Evolutionary conservation across 1,140 invertebrate species (phyloP).

Genomic region (Pseudomyrmex sp.): DNA sequence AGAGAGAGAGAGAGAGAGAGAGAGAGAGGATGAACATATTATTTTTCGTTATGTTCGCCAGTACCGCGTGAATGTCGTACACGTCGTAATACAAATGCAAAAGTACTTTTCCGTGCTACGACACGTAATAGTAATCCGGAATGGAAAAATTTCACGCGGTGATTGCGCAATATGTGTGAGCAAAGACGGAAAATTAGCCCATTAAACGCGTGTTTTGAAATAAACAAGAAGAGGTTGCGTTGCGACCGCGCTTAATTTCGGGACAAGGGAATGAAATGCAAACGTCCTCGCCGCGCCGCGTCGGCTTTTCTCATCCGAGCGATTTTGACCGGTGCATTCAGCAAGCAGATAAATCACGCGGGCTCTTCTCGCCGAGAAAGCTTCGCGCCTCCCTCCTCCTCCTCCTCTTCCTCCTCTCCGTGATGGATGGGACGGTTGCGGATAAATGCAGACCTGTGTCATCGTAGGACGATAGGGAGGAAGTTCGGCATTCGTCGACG

Average conservation of each 20-base stretch:
- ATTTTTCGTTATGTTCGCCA: slow-evolving; percentile 35
- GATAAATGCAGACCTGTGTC: slow-evolving; percentile 56
- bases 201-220: not conserved
- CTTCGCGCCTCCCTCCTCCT: not conserved
- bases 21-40: not conserved
- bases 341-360: slow-evolving; percentile 49
- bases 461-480: slow-evolving; percentile 50
- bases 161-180: not conserved
- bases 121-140: not conserved
- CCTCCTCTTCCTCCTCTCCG: not conserved
- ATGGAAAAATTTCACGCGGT: slow-evolving; percentile 2
- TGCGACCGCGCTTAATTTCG: slow-evolving; percentile 11
- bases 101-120: slow-evolving; percentile 24
- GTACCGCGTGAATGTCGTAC: slow-evolving; percentile 8
- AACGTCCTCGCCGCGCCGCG: slow-evolving; percentile 5
- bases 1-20: not conserved
- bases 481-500: slow-evolving; percentile 61
- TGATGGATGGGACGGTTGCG: slow-evolving; percentile 49
- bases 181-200: not conserved
- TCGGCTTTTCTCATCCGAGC: slow-evolving; percentile 34
- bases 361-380: slow-evolving; percentile 27
- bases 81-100: slow-evolving; percentile 23
- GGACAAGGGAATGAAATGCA: slow-evolving; percentile 21
- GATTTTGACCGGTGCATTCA: slow-evolving; percentile 47
- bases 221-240: slow-evolving; percentile 36